phyloP scores from a whole-genome alignment of 1,140 invertebrate genomes.

The Euwallacea fornicatus region DNA sequence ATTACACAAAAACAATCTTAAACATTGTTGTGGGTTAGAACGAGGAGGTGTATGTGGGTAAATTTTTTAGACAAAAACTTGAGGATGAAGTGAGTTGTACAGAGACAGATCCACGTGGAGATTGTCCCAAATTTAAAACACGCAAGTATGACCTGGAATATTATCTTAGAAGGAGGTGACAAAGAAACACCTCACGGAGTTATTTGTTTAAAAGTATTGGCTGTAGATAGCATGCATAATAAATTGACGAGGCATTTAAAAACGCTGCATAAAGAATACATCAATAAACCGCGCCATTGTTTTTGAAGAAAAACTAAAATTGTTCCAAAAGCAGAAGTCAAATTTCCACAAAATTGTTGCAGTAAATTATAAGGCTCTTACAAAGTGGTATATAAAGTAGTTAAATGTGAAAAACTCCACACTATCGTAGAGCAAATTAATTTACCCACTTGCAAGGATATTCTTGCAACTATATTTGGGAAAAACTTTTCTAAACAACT shows the following conservation, averaged over 20 bases:
- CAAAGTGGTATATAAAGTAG: not conserved
- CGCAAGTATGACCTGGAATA: slow-evolving; percentile 16
- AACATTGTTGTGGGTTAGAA: not conserved
- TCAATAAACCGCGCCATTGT: slow-evolving; percentile 19
- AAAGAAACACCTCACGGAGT: slow-evolving; percentile 9
- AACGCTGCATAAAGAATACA: slow-evolving; percentile 13
- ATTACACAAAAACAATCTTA: not conserved
- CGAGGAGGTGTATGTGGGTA: no score
- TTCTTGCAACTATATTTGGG: slow-evolving; percentile 11
- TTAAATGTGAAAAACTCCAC: not conserved
- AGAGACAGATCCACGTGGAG: not conserved
- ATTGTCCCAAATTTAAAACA: not conserved
- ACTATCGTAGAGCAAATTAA: slow-evolving; percentile 6
- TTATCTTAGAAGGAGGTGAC: no score
- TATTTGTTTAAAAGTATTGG: slow-evolving; percentile 15
- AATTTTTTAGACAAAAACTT: not conserved
- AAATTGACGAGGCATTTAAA: slow-evolving; percentile 13
- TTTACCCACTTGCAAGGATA: not conserved
- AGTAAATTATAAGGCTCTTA: slow-evolving; percentile 2
- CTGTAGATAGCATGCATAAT: not conserved
- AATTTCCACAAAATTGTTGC: not conserved
- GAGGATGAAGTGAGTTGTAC: not conserved
- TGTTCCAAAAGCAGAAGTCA: no score
- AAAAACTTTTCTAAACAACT: slow-evolving; percentile 35
- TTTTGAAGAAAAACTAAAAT: slow-evolving; percentile 12